These are phyloP conservation scores for Erannis defoliaria DNA, from an alignment of 2,888 invertebrate genomes.

Conservation along the genomic window DNA sequence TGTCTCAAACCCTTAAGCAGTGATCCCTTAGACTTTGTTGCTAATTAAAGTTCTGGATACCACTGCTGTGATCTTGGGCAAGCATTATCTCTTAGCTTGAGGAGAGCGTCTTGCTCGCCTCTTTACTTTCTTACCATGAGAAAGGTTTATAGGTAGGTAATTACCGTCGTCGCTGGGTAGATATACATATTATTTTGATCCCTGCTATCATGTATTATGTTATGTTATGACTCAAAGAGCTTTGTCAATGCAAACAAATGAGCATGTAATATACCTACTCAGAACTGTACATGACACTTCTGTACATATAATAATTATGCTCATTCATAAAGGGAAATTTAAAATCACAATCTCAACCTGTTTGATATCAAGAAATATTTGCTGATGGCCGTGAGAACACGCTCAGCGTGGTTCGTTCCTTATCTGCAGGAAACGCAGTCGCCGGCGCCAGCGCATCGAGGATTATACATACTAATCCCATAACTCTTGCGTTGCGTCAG, in stretches of 20 bases:
- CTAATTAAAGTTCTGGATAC: too few relatives aligned
- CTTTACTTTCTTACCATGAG: too few relatives aligned
- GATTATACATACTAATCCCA: slow-evolving; percentile 69
- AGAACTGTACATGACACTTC: background rate
- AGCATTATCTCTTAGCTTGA: too few relatives aligned
- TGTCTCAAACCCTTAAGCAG: too few relatives aligned
- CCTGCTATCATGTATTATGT: too few relatives aligned
- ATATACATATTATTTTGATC: too few relatives aligned
- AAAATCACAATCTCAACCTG: slow-evolving; percentile 19
- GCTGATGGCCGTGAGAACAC: slow-evolving; percentile 58
- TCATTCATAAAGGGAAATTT: slow-evolving; percentile 1
- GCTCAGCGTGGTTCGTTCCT: slow-evolving; percentile 64
- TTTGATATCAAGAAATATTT: slow-evolving; percentile 30
- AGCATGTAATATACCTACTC: background rate
- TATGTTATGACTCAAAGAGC: slow-evolving; percentile 10
- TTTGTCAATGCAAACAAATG: slow-evolving; percentile 6
- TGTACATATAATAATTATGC: background rate
- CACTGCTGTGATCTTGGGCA: too few relatives aligned
- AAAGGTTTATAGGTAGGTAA: too few relatives aligned
- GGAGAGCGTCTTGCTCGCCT: too few relatives aligned
- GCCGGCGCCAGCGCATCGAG: slow-evolving; percentile 71
- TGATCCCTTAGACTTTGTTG: too few relatives aligned
- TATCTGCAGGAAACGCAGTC: slow-evolving; percentile 80
- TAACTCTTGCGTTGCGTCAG: slow-evolving; percentile 57
- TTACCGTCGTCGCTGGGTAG: too few relatives aligned